Evolutionary conservation across 1,140 invertebrate species (phyloP).

Genomic region (Macrosteles quadrilineatus): DNA sequence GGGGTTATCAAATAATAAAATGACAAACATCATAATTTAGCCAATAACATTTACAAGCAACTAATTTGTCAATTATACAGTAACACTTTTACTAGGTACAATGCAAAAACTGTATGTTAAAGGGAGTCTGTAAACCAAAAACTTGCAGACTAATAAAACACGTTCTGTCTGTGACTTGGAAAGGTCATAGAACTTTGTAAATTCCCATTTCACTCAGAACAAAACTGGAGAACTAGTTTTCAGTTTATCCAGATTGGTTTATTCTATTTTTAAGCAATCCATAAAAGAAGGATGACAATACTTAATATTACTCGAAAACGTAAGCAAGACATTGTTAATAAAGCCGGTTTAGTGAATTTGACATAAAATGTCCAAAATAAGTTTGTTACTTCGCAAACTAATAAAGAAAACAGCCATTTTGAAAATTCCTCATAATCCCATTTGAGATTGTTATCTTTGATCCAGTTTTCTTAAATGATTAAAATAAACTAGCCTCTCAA

Average conservation of each 20-base stretch:
- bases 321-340: not conserved
- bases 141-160: not conserved
- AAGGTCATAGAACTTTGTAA: constrained; percentile 20
- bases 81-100: no score
- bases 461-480: constrained; percentile 21
- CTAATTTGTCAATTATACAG: no score
- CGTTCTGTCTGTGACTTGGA: not conserved
- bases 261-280: not conserved
- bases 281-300: not conserved
- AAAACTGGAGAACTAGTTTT: constrained; percentile 1
- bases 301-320: not conserved
- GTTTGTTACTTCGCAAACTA: not conserved
- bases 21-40: no score
- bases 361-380: not conserved
- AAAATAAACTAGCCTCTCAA: not conserved
- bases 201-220: not conserved
- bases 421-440: constrained; percentile 24
- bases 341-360: not conserved
- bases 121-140: no score
- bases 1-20: not conserved
- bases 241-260: not conserved
- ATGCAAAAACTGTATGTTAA: no score
- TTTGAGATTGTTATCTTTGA: constrained; percentile 25
- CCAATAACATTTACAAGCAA: no score
- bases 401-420: constrained; percentile 27